phyloP scores from a whole-genome alignment of 2,888 invertebrate genomes.

The Callyntrura guangdongensis region DNA sequence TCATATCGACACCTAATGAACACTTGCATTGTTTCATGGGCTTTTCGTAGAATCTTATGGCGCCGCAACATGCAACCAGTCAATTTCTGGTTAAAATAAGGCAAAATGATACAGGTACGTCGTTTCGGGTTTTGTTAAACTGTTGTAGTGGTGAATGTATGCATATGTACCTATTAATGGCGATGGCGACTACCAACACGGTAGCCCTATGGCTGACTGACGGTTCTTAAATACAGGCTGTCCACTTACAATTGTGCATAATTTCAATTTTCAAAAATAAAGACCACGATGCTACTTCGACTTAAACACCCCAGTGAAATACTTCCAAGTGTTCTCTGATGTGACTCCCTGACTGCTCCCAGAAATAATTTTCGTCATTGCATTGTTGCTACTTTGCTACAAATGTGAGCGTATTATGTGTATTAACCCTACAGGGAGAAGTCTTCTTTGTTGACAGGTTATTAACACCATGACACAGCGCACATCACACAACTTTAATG shows the following conservation, averaged over 20 bases:
- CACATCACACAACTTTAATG: not conserved
- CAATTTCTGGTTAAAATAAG: not conserved
- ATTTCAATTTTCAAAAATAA: conserved; percentile 34
- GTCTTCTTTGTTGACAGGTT: conserved; percentile 60
- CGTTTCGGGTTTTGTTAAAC: not conserved
- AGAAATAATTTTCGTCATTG: not conserved
- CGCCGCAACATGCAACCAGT: not conserved
- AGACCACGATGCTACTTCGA: not conserved
- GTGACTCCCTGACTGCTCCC: conserved; percentile 2
- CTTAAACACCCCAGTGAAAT: conserved; percentile 36
- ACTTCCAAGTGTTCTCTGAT: conserved; percentile 21
- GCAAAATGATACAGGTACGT: not conserved
- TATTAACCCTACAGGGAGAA: not conserved
- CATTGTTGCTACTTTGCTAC: too few species aligned
- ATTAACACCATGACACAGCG: conserved; percentile 54
- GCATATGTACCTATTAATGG: not conserved
- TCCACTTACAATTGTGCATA: not conserved
- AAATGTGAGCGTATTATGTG: too few species aligned
- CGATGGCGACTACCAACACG: too few species aligned
- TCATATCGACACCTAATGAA: not conserved
- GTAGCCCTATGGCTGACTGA: too few species aligned
- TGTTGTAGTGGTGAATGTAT: too few species aligned
- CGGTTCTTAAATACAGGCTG: not conserved
- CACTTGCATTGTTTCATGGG: conserved; percentile 23
- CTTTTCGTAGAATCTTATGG: not conserved